Evolutionary conservation across 1,140 invertebrate species (phyloP).

Genomic region (Agrypnia vestita): DNA sequence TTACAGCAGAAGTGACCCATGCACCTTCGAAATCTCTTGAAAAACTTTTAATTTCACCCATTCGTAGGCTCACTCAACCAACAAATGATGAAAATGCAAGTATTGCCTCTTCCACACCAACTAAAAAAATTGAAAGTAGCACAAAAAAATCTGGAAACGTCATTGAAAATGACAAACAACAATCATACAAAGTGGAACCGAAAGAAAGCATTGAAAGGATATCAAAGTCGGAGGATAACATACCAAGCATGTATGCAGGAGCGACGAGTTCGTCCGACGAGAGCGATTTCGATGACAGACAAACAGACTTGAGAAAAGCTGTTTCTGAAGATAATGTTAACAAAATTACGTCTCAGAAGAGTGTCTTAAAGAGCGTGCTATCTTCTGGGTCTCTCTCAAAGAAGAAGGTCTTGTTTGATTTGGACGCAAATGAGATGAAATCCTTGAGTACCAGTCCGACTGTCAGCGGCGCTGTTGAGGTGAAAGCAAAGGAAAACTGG

Average conservation of each 20-base stretch:
- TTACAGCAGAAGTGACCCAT: conserved; percentile 53
- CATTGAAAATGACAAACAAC: conserved; percentile 1
- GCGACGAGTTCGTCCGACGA: conserved; percentile 13
- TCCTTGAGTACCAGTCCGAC: conserved; percentile 69
- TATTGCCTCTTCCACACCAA: conserved; percentile 31
- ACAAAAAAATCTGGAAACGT: conserved; percentile 6
- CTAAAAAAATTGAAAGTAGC: conserved; percentile 17
- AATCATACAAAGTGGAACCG: neutral
- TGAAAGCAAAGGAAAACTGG: conserved; percentile 65
- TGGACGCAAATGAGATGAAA: conserved; percentile 73
- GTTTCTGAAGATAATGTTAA: conserved; percentile 65
- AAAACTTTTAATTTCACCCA: conserved; percentile 62
- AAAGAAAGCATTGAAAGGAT: conserved; percentile 26
- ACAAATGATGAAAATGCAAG: conserved; percentile 28
- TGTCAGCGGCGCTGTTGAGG: conserved; percentile 66
- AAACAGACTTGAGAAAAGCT: conserved; percentile 57
- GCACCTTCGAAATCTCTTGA: conserved; percentile 54
- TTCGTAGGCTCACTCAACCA: conserved; percentile 59
- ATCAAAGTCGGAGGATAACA: conserved; percentile 50
- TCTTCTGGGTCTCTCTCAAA: conserved; percentile 73
- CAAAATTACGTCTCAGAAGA: conserved; percentile 65
- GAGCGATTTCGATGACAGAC: conserved; percentile 47
- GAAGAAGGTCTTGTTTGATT: conserved; percentile 77
- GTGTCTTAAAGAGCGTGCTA: conserved; percentile 74
- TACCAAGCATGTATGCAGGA: conserved; percentile 45